Base-by-base conservation (phyloP, 2,797 vertebrate genomes). In the Cryptoblepharus egeriae region DNA sequence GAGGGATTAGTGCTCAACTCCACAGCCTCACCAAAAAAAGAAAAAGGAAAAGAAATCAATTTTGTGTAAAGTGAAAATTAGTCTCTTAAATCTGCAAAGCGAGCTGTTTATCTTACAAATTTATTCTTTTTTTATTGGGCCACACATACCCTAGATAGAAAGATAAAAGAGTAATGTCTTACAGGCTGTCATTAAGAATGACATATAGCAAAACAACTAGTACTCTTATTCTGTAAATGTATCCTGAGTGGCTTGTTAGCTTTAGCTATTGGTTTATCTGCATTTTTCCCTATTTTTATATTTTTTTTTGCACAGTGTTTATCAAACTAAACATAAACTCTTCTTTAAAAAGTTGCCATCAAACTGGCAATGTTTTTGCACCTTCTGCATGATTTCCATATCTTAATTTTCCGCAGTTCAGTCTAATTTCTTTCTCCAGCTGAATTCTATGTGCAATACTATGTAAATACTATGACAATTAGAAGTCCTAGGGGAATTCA, bases 101-200 rank as follows among this genome's bases (percentile, higher is more conserved):
- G 93, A 94, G 93, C 94, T 95, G 94, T 95, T 96, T 96, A 94
- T 96, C 93, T 96, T 96, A 95, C 90, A 95, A 95, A 95, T 94
- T 93, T 95, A 94, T 96, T 94, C 95, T 93, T 94, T 92, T 74
- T 95, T 96, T 94, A 94, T 94, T 93, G 95, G 95, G 94, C 95
- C 95, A 95, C 95, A 96, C 94, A 94, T 94, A 93, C 84, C 93
- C 92, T 83, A 90, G 94, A 94, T 92, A 90, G 92, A 92, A 90
- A 94, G 94, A 95, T 95, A 93, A 95, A 95, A 95, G 93, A 88
- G 75, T 92, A 91, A 89, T 92, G 88, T 91, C 91, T 92, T 93
- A 92, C 81, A 84, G 84, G 87, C 92, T 87, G 83, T 93, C 92
- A 92, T 93, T 92, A 90, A 88, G 91, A 93, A 82, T 93, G 93